These are phyloP conservation scores for Thinocorus orbignyianus DNA, from an alignment of 2,113 vertebrate genomes.

Conservation along the genomic window DNA sequence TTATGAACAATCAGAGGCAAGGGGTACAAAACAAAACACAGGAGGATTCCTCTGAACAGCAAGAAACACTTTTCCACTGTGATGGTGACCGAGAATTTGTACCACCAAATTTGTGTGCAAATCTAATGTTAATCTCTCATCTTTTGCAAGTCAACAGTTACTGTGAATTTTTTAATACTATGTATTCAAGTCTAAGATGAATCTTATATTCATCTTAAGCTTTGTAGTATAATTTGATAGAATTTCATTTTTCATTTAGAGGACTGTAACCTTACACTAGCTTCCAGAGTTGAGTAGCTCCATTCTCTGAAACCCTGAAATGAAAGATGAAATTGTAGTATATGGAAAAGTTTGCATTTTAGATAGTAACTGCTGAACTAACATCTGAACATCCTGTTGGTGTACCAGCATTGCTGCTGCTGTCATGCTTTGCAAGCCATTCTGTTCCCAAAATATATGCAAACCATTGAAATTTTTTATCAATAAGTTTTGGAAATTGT, in stretches of 20 bases:
- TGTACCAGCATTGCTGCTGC: neutral
- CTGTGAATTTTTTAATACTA: neutral
- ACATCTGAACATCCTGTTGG: neutral
- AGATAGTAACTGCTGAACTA: neutral
- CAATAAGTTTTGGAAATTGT: neutral
- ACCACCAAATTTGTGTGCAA: neutral
- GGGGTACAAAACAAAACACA: neutral
- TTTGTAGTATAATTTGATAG: neutral
- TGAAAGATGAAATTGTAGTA: neutral
- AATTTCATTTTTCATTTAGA: neutral
- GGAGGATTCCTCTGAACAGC: neutral
- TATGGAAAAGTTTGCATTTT: neutral
- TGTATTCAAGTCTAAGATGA: neutral
- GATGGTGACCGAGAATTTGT: neutral
- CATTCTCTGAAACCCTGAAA: neutral
- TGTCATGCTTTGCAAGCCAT: neutral
- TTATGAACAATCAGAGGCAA: neutral
- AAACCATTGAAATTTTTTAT: neutral
- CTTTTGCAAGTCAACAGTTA: neutral
- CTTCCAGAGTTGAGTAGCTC: neutral
- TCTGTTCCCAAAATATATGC: neutral
- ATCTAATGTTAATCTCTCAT: neutral
- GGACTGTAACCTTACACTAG: neutral
- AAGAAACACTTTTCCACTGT: neutral
- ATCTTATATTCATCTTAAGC: neutral